Evolutionary conservation across 1,140 invertebrate species (phyloP).

Genomic region (Brachionus angularis): DNA sequence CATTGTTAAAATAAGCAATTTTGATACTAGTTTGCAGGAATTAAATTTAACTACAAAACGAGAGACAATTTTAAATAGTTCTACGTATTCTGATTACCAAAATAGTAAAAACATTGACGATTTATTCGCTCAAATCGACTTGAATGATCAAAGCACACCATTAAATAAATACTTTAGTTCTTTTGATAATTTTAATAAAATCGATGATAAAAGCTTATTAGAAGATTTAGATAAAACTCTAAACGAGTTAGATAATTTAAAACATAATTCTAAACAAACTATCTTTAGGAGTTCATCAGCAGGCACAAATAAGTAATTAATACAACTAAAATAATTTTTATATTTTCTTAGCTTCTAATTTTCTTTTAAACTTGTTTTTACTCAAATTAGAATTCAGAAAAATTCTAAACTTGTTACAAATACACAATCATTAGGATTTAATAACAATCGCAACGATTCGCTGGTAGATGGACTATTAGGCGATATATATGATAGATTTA

Average conservation of each 20-base stretch:
- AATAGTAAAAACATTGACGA: too few relatives aligned
- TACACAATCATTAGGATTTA: background rate
- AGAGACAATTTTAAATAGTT: too few relatives aligned
- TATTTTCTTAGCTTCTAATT: too few relatives aligned
- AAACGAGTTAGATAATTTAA: background rate
- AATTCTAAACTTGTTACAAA: background rate
- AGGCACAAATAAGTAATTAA: too few relatives aligned
- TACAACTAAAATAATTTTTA: too few relatives aligned
- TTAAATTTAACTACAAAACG: background rate
- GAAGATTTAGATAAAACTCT: conserved; percentile 13
- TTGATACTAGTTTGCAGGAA: background rate
- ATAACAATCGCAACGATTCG: conserved; percentile 45
- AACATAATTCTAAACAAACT: background rate
- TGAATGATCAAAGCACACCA: background rate
- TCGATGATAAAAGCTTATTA: conserved; percentile 1
- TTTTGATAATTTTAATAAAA: background rate
- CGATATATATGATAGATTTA: conserved; percentile 57
- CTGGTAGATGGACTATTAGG: conserved; percentile 56
- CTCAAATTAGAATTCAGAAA: background rate
- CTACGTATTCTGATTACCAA: too few relatives aligned
- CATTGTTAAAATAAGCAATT: background rate
- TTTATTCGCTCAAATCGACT: too few relatives aligned
- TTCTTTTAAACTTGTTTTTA: too few relatives aligned
- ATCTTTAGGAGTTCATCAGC: conserved; percentile 6
- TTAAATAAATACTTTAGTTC: background rate